phyloP scores from a whole-genome alignment of 2,888 invertebrate genomes.

The Steinernema carpocapsae region DNA sequence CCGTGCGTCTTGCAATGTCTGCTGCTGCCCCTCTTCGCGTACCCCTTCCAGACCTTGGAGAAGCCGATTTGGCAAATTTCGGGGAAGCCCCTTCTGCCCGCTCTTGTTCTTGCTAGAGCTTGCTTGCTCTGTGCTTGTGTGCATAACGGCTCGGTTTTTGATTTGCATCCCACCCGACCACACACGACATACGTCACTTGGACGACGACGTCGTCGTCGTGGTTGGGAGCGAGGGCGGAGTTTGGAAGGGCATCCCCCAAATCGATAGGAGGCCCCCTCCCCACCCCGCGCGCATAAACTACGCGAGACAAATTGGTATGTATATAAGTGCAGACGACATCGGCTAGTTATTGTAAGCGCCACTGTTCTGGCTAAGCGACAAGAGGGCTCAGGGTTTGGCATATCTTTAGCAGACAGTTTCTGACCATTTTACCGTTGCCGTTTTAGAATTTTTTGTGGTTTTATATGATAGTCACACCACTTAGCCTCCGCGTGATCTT shows the following conservation, averaged over 20 bases:
- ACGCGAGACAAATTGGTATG: constrained; percentile 2
- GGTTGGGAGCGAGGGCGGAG: neutral
- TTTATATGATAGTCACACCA: too few relatives aligned
- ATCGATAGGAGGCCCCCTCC: constrained; percentile 17
- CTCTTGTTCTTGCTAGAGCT: neutral
- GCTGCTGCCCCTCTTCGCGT: too few relatives aligned
- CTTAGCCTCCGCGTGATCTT: neutral
- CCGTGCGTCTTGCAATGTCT: too few relatives aligned
- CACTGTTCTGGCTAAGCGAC: neutral
- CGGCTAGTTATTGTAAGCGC: constrained; percentile 30
- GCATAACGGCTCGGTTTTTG: constrained; percentile 22
- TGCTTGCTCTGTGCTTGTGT: neutral
- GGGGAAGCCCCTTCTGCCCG: neutral
- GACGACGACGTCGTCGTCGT: neutral
- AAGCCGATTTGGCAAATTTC: neutral
- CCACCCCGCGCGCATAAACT: constrained; percentile 23
- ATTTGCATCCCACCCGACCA: constrained; percentile 12
- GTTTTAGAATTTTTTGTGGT: too few relatives aligned
- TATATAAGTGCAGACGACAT: constrained; percentile 17
- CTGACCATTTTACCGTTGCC: too few relatives aligned
- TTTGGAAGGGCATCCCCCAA: constrained; percentile 33
- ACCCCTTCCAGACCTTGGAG: too few relatives aligned
- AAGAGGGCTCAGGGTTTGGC: neutral
- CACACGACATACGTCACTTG: constrained; percentile 8
- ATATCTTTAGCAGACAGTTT: too few relatives aligned